Evolutionary conservation across 1,140 invertebrate species (phyloP).

Genomic region (Brachionus sp.): DNA sequence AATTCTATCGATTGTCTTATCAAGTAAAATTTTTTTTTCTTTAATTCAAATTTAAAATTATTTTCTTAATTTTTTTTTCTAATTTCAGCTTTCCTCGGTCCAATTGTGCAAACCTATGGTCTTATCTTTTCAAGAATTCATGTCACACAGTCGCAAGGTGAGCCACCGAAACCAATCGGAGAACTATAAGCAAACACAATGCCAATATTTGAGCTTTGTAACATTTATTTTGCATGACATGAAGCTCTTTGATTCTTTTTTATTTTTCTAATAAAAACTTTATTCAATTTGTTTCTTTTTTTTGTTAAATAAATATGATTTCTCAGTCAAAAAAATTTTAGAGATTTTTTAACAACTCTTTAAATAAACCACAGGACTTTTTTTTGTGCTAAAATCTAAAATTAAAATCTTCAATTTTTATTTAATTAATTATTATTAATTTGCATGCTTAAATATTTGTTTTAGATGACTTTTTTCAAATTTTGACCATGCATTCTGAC

Average conservation of each 20-base stretch:
- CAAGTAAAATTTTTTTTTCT: slow-evolving; percentile 48
- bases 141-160: slow-evolving; percentile 18
- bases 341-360: too few relatives aligned
- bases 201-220: not conserved
- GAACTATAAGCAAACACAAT: not conserved
- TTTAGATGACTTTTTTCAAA: too few relatives aligned
- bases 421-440: too few relatives aligned
- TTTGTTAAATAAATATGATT: too few relatives aligned
- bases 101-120: not conserved
- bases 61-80: not conserved
- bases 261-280: not conserved
- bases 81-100: not conserved
- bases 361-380: too few relatives aligned
- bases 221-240: not conserved
- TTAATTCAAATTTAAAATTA: not conserved
- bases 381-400: too few relatives aligned
- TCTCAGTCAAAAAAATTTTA: too few relatives aligned
- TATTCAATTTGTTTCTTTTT: not conserved
- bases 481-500: too few relatives aligned
- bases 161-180: slow-evolving; percentile 35
- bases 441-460: too few relatives aligned
- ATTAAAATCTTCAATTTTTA: too few relatives aligned
- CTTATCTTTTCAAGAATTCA: slow-evolving; percentile 21
- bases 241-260: not conserved
- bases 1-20: slow-evolving; percentile 48